phyloP scores from a whole-genome alignment of 1,140 invertebrate species.

The Meloidogyne chitwoodi region DNA sequence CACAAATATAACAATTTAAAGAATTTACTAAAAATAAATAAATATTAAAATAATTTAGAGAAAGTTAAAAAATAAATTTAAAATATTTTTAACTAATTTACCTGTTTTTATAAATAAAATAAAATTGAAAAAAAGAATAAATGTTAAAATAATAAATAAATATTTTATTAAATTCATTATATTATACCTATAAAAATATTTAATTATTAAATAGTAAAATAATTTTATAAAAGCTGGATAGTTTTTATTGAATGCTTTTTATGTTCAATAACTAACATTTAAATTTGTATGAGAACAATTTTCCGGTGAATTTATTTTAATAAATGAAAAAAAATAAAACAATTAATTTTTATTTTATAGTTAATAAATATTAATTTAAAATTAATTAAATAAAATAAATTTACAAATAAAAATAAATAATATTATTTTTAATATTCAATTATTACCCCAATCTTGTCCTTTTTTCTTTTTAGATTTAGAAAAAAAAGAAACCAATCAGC shows the following conservation, averaged over 20 bases:
- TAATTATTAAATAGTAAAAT: no score
- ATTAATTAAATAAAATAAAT: no score
- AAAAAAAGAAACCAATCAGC: not conserved
- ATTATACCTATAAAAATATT: not conserved
- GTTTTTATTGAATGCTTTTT: not conserved
- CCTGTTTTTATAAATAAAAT: not conserved
- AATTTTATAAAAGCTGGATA: not conserved
- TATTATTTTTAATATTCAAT: no score
- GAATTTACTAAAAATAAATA: not conserved
- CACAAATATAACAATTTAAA: conserved; percentile 45
- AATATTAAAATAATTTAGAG: not conserved
- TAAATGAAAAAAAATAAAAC: not conserved
- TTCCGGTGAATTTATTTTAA: not conserved
- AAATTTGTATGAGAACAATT: not conserved
- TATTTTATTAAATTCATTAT: not conserved
- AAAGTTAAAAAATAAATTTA: not conserved
- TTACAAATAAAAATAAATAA: no score
- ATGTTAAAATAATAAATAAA: not conserved
- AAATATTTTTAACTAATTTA: not conserved
- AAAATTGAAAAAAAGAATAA: not conserved
- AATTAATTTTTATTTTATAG: no score
- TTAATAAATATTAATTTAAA: no score
- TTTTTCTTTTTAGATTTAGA: no score
- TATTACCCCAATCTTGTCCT: no score
- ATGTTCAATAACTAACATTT: not conserved